Percentiles rank a stretch among this genome's conserved stretches.
phyloP scores from a whole-genome alignment of 1,140 invertebrate genomes.

The Lamellibrachia luymesi region DNA sequence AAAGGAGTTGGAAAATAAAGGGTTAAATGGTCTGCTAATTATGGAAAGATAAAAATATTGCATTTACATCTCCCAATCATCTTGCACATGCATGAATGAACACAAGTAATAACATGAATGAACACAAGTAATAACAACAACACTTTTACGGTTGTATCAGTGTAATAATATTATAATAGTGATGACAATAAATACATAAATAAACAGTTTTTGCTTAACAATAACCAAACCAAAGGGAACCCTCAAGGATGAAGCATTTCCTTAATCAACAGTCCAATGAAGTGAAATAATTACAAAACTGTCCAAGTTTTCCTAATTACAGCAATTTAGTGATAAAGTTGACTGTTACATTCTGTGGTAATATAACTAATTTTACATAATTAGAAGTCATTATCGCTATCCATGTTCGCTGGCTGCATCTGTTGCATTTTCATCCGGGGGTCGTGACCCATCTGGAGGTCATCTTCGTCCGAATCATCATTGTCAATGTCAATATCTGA shows the following conservation, averaged over 20 bases:
- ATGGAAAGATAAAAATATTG: too few species aligned
- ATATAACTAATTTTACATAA: not conserved
- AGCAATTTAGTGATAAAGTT: not conserved
- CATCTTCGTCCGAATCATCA: slow-evolving; percentile 12
- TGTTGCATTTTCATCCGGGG: not conserved
- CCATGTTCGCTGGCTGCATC: not conserved
- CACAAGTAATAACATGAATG: too few species aligned
- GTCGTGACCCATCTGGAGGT: slow-evolving; percentile 11
- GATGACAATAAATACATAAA: not conserved
- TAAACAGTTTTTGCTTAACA: not conserved
- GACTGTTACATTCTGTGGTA: not conserved
- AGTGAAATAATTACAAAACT: not conserved
- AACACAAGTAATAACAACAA: not conserved
- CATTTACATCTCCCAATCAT: too few species aligned
- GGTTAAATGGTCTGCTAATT: too few species aligned
- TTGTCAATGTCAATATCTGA: slow-evolving; percentile 24
- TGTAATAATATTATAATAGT: not conserved
- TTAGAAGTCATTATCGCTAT: slow-evolving; percentile 25
- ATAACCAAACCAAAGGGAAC: not conserved
- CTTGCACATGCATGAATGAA: too few species aligned
- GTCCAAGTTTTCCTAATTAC: not conserved
- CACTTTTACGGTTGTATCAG: not conserved
- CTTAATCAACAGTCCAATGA: not conserved
- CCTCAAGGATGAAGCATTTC: not conserved
- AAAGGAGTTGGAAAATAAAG: too few species aligned